Evolutionary conservation across 2,888 invertebrate genomes (phyloP), one percentile per base, ranked within the genome.

Genomic region (Nomada fabriciana): DNA sequence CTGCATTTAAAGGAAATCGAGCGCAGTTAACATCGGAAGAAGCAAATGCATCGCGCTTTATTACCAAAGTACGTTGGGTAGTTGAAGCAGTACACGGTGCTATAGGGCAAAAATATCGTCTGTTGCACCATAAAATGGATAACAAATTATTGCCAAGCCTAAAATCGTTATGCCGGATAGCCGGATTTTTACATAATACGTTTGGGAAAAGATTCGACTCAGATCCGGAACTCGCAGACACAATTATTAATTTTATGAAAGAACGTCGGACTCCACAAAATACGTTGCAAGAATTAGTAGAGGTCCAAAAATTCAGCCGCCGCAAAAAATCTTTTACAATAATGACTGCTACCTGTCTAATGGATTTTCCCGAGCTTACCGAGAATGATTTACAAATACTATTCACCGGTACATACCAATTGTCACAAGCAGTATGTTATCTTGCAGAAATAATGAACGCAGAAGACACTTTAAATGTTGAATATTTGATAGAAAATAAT

Each of bases 1-100:
- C 88, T 36, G 89, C 87, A 29, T 79, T 89, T 4, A 91, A 89
- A 85, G 89, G 89, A 1, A 87, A 89, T 57, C 68, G 61, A 18
- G 65, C 29, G 15, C 64, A 89, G 23, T 70, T 90, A n/a, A 70
- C 57, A 11, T 11, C 57, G 11, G 23, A 10, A 9, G 57, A 57
- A 25, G 23, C 57, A 20, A 57, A 57, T n/a, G 42, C 42, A 5
- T 43, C 61, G 0, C 43, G 61, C 3, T 9, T 3, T 2, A n/a
- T 61, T 9, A 61, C 61, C 2, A 61, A 43, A 42, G 18, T 60
- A 36, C 60, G 60, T 60, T 36, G 60, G 60, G 60, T 60, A n/a
- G 83, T 85, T 11, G 87, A 89, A 79, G 85, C 86, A 15, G 79
- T 86, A 11, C 90, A 89, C 75, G 87, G 89, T 2, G 76, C 81